Percentiles rank a stretch among this genome's conserved stretches.
Conservation (phyloP, 2,888 invertebrate species). For the Tridacna gigas region DNA sequence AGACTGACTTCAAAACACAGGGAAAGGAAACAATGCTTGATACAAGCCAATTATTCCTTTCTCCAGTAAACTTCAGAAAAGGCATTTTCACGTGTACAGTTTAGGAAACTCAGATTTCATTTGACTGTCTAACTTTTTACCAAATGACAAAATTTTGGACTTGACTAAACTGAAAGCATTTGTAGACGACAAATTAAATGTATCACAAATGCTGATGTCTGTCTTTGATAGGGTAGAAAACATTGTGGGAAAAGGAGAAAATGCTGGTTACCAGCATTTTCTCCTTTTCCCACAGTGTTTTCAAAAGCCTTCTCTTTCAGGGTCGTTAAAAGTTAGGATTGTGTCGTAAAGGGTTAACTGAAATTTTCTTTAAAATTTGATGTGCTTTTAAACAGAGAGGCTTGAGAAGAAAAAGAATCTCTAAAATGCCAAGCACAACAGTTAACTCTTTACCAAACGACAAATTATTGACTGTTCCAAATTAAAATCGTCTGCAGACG, state of each 20-base stretch:
- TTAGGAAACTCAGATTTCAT: no score
- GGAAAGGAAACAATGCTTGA: no score
- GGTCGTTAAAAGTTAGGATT: background rate
- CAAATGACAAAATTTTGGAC: background rate
- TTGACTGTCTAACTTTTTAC: background rate
- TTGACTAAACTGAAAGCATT: background rate
- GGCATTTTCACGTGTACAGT: no score
- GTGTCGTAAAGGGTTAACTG: background rate
- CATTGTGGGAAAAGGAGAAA: background rate
- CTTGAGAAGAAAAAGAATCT: background rate
- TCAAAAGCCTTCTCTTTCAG: background rate
- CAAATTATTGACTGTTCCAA: background rate
- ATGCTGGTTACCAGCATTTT: background rate
- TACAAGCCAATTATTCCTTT: no score
- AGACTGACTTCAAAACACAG: no score
- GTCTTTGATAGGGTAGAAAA: background rate
- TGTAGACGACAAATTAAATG: background rate
- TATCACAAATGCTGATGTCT: background rate
- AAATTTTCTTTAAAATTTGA: background rate
- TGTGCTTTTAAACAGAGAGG: background rate
- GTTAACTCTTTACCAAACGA: background rate
- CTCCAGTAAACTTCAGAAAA: no score
- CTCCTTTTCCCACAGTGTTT: background rate
- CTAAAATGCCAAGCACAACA: background rate
- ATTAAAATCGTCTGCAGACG: background rate